Evolutionary conservation across 2,113 vertebrate species (phyloP).

Genomic region (Scomber colias): DNA sequence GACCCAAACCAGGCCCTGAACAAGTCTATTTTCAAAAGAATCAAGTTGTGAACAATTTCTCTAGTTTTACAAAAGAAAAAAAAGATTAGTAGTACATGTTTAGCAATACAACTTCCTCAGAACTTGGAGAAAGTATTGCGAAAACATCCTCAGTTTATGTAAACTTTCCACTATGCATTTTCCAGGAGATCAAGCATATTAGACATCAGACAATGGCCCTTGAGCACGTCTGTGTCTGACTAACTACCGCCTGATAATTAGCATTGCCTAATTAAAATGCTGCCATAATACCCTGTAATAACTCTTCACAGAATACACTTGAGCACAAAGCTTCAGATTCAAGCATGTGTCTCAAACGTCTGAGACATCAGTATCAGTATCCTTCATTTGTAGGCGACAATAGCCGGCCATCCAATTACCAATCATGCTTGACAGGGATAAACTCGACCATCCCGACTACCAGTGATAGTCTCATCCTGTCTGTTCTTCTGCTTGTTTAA

Average conservation of each 20-base stretch:
- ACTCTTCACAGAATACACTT: conserved; percentile 16
- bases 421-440: conserved; percentile 25
- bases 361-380: conserved; percentile 37
- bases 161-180: conserved; percentile 37
- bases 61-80: background rate
- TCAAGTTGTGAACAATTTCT: background rate
- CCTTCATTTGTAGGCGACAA: conserved; percentile 43
- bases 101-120: background rate
- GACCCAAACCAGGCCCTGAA: conserved; percentile 11
- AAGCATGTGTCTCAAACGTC: background rate
- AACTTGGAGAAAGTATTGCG: conserved; percentile 14
- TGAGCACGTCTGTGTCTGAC: conserved; percentile 23
- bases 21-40: conserved; percentile 9
- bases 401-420: conserved; percentile 36
- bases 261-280: conserved; percentile 52
- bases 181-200: conserved; percentile 36
- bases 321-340: conserved; percentile 40
- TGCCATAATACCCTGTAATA: conserved; percentile 37
- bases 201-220: conserved; percentile 26
- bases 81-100: background rate
- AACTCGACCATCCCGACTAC: conserved; percentile 14
- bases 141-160: conserved; percentile 18
- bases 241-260: conserved; percentile 56
- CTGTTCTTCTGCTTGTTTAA: conserved; percentile 53
- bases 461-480: conserved; percentile 24